Evolutionary conservation across 2,797 vertebrate genomes (phyloP).

Genomic region (Gallinago nigripennis): DNA sequence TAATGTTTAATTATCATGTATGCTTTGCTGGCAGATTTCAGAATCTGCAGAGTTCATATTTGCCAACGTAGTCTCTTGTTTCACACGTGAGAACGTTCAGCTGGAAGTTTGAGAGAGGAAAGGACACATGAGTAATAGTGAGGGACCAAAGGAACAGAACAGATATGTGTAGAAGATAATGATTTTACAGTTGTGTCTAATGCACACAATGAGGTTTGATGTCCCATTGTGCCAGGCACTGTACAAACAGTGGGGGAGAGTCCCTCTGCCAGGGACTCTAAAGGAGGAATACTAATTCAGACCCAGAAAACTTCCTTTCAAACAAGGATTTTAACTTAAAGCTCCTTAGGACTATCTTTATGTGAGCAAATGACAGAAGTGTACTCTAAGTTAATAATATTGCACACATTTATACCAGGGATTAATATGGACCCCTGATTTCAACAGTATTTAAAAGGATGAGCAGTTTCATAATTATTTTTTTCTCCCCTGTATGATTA

Average conservation of each 20-base stretch:
- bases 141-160: not conserved
- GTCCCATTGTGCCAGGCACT: not conserved
- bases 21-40: conserved; percentile 12
- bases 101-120: not conserved
- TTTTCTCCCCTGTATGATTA: not conserved
- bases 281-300: not conserved
- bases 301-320: not conserved
- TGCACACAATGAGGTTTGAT: not conserved
- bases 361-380: not conserved
- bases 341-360: not conserved
- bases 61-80: not conserved
- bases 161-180: not conserved
- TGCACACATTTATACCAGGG: not conserved
- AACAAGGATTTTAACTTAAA: not conserved
- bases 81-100: not conserved
- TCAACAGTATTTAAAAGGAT: not conserved
- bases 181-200: conserved; percentile 37
- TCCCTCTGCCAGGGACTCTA: not conserved
- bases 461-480: not conserved
- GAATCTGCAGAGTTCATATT: conserved; percentile 29
- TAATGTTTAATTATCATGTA: conserved; percentile 56
- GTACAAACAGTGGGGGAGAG: not conserved
- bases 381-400: not conserved
- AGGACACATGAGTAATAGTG: not conserved
- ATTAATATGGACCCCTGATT: not conserved